Percentiles rank a stretch among this genome's conserved stretches.
Evolutionary conservation across 2,113 vertebrate species (phyloP).

Genomic region (Phodopus roborovskii): DNA sequence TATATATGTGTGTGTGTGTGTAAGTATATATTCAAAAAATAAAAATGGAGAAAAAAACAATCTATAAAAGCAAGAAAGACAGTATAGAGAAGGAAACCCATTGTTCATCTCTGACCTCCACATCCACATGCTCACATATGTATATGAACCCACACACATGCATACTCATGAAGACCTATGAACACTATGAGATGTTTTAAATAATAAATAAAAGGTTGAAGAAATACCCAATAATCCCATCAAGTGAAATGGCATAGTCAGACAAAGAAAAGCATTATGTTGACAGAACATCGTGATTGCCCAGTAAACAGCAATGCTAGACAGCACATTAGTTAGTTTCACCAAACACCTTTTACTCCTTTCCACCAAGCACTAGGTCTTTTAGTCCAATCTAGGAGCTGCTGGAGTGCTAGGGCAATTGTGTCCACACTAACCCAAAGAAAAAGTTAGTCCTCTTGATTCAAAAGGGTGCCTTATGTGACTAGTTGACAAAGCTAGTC

Average conservation of each 20-base stretch:
- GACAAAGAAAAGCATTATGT: not conserved
- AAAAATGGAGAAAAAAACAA: not conserved
- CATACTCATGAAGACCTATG: not conserved
- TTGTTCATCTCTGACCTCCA: not conserved
- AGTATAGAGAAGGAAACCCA: not conserved
- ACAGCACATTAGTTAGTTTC: not conserved
- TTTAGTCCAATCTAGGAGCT: not conserved
- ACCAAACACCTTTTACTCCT: not conserved
- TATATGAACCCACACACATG: not conserved
- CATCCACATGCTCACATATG: not conserved
- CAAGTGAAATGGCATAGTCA: not conserved
- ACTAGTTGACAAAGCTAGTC: not conserved
- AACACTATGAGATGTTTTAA: not conserved
- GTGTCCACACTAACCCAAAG: not conserved
- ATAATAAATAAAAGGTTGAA: not conserved
- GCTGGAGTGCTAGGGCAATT: fast-evolving
- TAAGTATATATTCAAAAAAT: not conserved
- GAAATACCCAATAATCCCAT: not conserved
- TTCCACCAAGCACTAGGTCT: not conserved
- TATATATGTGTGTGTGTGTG: too few species aligned
- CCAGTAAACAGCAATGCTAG: not conserved
- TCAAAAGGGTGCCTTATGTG: not conserved
- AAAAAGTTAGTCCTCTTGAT: not conserved
- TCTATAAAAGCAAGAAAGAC: not conserved
- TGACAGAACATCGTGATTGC: too few species aligned